Evolutionary conservation across 2,888 invertebrate species (phyloP).

Genomic region (Thyatira batis): DNA sequence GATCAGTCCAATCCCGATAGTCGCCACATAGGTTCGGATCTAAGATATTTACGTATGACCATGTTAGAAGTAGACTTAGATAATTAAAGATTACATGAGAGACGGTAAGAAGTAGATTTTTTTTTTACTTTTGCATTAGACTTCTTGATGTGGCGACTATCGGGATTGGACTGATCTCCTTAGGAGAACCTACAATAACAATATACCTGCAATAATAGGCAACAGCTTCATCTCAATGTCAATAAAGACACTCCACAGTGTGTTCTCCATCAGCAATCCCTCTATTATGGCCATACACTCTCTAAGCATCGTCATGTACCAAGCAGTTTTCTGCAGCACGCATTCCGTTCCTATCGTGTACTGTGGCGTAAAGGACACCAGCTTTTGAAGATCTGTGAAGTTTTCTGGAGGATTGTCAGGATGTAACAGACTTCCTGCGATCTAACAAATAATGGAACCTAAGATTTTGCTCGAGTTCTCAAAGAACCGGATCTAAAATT

Average conservation of each 20-base stretch:
- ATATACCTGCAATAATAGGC: conserved; percentile 67
- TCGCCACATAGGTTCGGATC: no score
- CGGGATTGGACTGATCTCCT: no score
- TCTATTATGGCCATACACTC: conserved; percentile 39
- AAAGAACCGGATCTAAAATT: no score
- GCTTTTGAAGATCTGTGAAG: conserved; percentile 58
- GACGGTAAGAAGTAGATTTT: neutral
- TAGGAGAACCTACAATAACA: no score
- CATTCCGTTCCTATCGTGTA: conserved; percentile 58
- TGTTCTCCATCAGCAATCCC: conserved; percentile 39
- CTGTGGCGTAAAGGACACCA: conserved; percentile 40
- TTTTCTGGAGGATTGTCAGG: conserved; percentile 66
- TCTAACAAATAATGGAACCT: conserved; percentile 31
- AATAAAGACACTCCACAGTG: conserved; percentile 65
- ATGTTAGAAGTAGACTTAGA: no score
- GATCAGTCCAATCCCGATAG: no score
- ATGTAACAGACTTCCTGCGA: conserved; percentile 66
- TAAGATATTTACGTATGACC: no score
- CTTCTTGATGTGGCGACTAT: neutral
- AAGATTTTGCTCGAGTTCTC: no score
- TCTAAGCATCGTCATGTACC: conserved; percentile 50
- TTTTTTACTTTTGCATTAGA: neutral
- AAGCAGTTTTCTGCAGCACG: conserved; percentile 53
- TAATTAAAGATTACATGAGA: no score
- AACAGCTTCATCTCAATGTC: conserved; percentile 72